phyloP scores from a whole-genome alignment of 2,888 invertebrate species.

The Agrochola litura region DNA sequence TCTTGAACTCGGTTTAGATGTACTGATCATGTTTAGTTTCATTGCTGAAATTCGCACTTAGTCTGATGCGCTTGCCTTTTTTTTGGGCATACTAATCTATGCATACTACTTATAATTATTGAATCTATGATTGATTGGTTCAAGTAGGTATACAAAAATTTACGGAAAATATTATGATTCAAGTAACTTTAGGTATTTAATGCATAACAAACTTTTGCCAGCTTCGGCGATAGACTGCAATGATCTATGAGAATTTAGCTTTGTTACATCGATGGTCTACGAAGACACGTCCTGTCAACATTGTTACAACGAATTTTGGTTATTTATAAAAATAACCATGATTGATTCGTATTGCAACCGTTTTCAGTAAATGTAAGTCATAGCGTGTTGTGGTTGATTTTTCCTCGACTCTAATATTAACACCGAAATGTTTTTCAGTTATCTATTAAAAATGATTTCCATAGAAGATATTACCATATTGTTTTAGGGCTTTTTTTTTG shows the following conservation, averaged over 20 bases:
- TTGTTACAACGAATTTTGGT: background rate
- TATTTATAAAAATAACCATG: background rate
- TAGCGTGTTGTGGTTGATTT: background rate
- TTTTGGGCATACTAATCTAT: background rate
- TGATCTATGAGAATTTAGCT: conserved; percentile 2
- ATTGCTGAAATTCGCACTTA: too few species aligned
- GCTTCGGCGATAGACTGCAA: background rate
- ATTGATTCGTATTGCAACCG: background rate
- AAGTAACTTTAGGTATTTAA: background rate
- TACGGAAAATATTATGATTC: background rate
- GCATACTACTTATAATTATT: background rate
- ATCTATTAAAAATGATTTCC: too few species aligned
- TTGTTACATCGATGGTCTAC: background rate
- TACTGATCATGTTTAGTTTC: too few species aligned
- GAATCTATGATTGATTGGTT: conserved; percentile 10
- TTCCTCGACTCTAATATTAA: background rate
- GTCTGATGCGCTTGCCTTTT: background rate
- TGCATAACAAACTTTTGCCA: background rate
- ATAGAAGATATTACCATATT: too few species aligned
- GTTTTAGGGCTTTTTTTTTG: too few species aligned
- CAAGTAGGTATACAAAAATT: conserved; percentile 15
- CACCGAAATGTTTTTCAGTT: background rate
- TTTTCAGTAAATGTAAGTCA: too few species aligned
- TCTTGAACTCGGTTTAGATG: too few species aligned
- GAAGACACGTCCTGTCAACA: background rate